These are phyloP conservation scores for Gadus chalcogrammus DNA, from an alignment of 2,113 vertebrate genomes.

Conservation along the genomic window DNA sequence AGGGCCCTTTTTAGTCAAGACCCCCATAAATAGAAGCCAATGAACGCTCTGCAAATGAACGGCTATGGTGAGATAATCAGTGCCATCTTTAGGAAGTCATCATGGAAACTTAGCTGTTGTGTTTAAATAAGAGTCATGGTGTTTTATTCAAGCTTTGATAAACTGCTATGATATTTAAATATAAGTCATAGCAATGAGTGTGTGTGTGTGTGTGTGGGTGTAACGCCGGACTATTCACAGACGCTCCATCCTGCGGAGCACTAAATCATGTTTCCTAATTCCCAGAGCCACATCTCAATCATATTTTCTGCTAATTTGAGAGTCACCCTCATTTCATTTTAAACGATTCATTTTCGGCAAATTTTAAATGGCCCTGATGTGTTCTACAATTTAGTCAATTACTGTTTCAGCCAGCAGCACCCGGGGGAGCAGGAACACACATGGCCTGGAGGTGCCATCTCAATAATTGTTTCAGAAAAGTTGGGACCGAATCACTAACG, in stretches of 20 bases:
- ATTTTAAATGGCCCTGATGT: conserved; percentile 98
- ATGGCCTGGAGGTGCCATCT: conserved; percentile 99
- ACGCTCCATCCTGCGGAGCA: conserved; percentile 81
- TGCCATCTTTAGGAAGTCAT: not conserved
- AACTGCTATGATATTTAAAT: conserved; percentile 66
- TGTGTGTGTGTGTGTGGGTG: conserved; percentile 29
- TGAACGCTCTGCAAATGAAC: no score
- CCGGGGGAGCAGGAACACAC: conserved; percentile 99
- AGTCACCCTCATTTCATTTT: conserved; percentile 94
- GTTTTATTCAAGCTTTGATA: conserved; percentile 48
- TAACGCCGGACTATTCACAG: conserved; percentile 76
- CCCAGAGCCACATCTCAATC: conserved; percentile 91
- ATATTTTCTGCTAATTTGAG: conserved; percentile 96
- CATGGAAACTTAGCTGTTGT: not conserved
- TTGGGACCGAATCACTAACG: conserved; percentile 96
- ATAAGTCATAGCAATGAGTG: conserved; percentile 60
- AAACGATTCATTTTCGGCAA: conserved; percentile 95
- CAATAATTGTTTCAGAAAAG: conserved; percentile 99
- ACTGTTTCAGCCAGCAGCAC: conserved; percentile 99
- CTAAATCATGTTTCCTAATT: conserved; percentile 85
- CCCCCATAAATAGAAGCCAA: no score
- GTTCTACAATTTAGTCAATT: conserved; percentile 98
- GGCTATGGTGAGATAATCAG: not conserved
- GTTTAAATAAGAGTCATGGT: conserved; percentile 35
- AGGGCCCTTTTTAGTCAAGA: no score